These are phyloP conservation scores for Fissipunctia ypsillon DNA, from an alignment of 2,888 invertebrate species.

Conservation along the genomic window DNA sequence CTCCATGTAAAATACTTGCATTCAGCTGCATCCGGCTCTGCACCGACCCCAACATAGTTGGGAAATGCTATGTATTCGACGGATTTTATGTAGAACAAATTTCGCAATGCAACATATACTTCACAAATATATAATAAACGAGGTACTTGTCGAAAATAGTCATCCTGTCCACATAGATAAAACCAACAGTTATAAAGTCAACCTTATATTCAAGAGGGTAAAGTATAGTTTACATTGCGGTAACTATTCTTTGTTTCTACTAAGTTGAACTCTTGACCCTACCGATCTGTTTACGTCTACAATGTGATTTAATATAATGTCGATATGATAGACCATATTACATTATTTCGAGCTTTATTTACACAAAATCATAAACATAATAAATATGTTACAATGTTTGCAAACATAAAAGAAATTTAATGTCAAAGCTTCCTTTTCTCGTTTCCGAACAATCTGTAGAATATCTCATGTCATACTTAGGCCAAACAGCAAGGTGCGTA, in stretches of 20 bases:
- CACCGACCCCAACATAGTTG: no score
- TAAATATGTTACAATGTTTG: neutral
- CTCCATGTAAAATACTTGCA: no score
- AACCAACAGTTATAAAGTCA: neutral
- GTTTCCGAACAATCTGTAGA: no score
- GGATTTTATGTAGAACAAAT: no score
- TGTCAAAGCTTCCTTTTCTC: no score
- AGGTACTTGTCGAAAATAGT: neutral
- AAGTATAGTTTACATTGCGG: constrained; percentile 3
- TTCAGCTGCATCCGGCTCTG: no score
- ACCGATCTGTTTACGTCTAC: constrained; percentile 13
- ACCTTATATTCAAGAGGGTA: neutral
- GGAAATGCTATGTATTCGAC: no score
- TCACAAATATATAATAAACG: no score
- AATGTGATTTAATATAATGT: constrained; percentile 11
- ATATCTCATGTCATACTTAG: no score
- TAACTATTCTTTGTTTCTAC: constrained; percentile 32
- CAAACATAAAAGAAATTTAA: no score
- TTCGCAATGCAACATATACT: no score
- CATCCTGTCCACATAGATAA: constrained; percentile 21
- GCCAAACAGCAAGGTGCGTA: no score
- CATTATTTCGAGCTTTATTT: constrained; percentile 5
- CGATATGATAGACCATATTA: neutral
- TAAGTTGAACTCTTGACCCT: constrained; percentile 46
- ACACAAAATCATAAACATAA: neutral